phyloP scores from a whole-genome alignment of 2,888 invertebrate species.

The Acanthoscelides obtectus region DNA sequence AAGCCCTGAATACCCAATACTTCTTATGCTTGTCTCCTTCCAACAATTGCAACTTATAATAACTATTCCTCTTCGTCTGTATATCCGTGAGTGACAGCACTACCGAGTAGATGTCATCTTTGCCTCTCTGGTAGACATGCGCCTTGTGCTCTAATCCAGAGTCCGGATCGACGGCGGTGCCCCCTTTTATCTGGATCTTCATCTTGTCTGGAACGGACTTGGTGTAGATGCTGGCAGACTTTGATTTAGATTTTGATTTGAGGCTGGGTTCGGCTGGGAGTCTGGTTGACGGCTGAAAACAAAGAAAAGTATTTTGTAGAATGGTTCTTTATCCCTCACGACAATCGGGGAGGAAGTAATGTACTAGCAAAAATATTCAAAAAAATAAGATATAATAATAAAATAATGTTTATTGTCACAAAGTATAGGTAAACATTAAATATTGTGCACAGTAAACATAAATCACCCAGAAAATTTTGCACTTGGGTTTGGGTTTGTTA shows the following conservation, averaged over 20 bases:
- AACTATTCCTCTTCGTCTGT: constrained; percentile 84
- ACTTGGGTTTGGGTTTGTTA: too few relatives aligned
- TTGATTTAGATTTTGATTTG: constrained; percentile 35
- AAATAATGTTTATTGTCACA: too few relatives aligned
- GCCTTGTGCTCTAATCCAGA: constrained; percentile 72
- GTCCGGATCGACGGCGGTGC: constrained; percentile 90
- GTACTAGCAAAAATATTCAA: not conserved
- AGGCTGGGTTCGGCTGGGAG: constrained; percentile 35
- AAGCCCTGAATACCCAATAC: constrained; percentile 63
- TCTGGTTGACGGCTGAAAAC: constrained; percentile 36
- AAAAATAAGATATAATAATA: not conserved
- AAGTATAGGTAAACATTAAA: too few relatives aligned
- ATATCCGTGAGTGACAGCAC: constrained; percentile 85
- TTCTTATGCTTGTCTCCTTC: constrained; percentile 62
- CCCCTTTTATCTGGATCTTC: constrained; percentile 69
- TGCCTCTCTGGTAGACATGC: constrained; percentile 65
- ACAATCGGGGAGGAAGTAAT: too few relatives aligned
- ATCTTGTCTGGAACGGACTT: constrained; percentile 56
- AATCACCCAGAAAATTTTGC: not conserved
- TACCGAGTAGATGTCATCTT: constrained; percentile 61
- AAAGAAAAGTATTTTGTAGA: not conserved
- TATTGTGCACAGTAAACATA: too few relatives aligned
- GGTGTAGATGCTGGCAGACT: constrained; percentile 43
- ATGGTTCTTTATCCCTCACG: not conserved
- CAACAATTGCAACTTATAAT: constrained; percentile 89